Base-by-base conservation (phyloP, 2,113 vertebrate species). In the Trinectes maculatus region DNA sequence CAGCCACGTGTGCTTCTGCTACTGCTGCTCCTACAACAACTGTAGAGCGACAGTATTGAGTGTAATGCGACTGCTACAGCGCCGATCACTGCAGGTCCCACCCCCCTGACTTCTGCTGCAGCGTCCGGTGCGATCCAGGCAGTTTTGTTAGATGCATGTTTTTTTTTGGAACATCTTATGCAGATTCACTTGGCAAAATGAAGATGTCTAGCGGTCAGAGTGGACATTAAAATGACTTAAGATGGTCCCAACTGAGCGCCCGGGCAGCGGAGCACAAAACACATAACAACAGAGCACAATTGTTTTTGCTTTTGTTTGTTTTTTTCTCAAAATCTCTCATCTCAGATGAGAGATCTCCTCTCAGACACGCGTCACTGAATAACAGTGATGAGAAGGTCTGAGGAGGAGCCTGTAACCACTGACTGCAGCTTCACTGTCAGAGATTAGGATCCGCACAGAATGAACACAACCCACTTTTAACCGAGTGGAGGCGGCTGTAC, bases 361-460 rank as follows among this genome's bases (percentile, higher is more conserved):
- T 62, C 49, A 51, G 39, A 52, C 63, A 40, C 3, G 6, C 11
- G 52, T 68, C 19, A 73, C 31, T 58, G 52, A 47, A 64, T 29
- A 43, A 67, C 37, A 68, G 21, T 16, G 8, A 52, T 53, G 31
- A 60, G 66, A 46, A 19, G 5, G 43, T 60, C 21, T 60, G 25
- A 56, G 3, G 25, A 67, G 53, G 12, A 34, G 31, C n/a, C 28
- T 49, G 52, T 15, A n/a, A n/a, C n/a, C n/a, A n/a, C n/a, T n/a
- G n/a, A n/a, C n/a, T n/a, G n/a, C n/a, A n/a, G n/a, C n/a, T n/a
- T n/a, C n/a, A n/a, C n/a, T n/a, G n/a, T n/a, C n/a, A n/a, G n/a
- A n/a, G n/a, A n/a, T n/a, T n/a, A n/a, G n/a, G n/a, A n/a, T n/a
- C n/a, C n/a, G n/a, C n/a, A n/a, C n/a, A n/a, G n/a, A n/a, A n/a